Percentiles rank a stretch among this genome's conserved stretches.
These are phyloP conservation scores for Drosophila ustulata DNA, from an alignment of 2,888 invertebrate genomes.

Conservation along the genomic window DNA sequence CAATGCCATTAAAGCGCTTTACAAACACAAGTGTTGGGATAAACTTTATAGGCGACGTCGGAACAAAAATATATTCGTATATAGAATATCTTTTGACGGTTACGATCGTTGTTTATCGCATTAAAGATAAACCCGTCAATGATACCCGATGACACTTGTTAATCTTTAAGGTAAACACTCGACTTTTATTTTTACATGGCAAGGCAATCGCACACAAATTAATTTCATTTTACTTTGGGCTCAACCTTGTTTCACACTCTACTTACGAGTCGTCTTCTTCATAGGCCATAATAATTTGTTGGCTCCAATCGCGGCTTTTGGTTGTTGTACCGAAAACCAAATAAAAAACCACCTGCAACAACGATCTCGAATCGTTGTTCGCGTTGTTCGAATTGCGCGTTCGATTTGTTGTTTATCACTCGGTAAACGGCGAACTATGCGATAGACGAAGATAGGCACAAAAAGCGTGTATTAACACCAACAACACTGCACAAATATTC, in stretches of 20 bases:
- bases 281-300: constrained; percentile 60
- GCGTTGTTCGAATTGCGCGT: constrained; percentile 27
- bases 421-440: constrained; percentile 16
- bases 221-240: not conserved
- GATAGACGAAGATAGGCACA: constrained; percentile 38
- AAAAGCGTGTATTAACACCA: constrained; percentile 22
- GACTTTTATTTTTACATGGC: not conserved
- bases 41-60: constrained; percentile 28
- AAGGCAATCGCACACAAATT: constrained; percentile 3
- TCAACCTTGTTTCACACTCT: constrained; percentile 16
- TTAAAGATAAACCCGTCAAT: constrained; percentile 21
- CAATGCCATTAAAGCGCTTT: constrained; percentile 5
- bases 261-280: constrained; percentile 74
- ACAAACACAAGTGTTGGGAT: constrained; percentile 24
- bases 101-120: constrained; percentile 22
- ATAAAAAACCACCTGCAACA: constrained; percentile 11
- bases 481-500: constrained; percentile 2
- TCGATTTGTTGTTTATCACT: constrained; percentile 39
- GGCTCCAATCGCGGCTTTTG: constrained; percentile 16
- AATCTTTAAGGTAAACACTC: constrained; percentile 20
- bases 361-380: constrained; percentile 25
- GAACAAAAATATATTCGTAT: constrained; percentile 12
- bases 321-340: not conserved
- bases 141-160: constrained; percentile 3
- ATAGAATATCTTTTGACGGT: not conserved